These are phyloP conservation scores for Argya squamiceps DNA, from an alignment of 2,797 vertebrate genomes.

Conservation along the genomic window DNA sequence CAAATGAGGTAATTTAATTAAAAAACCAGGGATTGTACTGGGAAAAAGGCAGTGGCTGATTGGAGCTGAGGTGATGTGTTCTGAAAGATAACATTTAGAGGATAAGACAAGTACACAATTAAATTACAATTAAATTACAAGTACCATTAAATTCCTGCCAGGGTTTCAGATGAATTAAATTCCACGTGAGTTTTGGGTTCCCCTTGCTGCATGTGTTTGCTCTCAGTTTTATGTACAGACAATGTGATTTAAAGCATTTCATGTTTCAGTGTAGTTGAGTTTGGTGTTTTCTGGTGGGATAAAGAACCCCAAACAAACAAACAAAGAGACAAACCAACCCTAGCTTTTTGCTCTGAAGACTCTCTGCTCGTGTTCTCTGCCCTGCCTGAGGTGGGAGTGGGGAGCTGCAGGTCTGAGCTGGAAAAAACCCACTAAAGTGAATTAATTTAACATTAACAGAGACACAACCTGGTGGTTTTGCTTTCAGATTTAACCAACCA, in stretches of 20 bases:
- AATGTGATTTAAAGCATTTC: neutral
- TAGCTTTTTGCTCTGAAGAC: neutral
- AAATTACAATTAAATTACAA: too few species aligned
- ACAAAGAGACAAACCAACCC: accelerated
- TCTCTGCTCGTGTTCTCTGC: accelerated
- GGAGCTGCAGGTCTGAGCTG: neutral
- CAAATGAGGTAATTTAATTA: neutral
- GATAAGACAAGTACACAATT: neutral
- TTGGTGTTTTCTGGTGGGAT: neutral
- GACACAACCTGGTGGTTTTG: neutral
- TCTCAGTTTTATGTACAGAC: neutral
- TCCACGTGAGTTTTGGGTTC: neutral
- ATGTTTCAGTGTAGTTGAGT: neutral
- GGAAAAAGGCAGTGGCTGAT: neutral
- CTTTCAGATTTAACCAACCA: constrained; percentile 67
- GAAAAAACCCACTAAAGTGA: neutral
- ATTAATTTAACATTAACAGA: neutral
- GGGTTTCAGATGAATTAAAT: neutral
- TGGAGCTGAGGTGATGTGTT: neutral
- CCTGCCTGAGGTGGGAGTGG: neutral
- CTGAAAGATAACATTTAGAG: neutral
- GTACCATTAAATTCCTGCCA: neutral
- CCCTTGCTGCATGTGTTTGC: neutral
- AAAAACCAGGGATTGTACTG: neutral
- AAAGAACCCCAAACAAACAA: neutral